Evolutionary conservation across 2,113 vertebrate genomes (phyloP), one percentile per base, ranked within the genome.

Genomic region (Tachycineta bicolor): DNA sequence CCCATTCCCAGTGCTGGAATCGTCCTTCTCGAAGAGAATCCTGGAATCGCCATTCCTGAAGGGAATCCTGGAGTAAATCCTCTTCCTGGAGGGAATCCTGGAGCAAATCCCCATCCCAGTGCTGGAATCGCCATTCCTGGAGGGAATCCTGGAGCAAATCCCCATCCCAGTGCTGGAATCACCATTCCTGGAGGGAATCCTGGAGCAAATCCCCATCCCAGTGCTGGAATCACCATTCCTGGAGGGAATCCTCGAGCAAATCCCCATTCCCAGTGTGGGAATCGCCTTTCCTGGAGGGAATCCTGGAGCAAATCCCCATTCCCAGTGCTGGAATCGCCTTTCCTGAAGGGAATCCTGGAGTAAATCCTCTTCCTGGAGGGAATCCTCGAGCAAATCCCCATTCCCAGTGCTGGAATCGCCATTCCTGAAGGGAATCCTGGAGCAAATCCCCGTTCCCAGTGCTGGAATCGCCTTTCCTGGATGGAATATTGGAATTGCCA

Each of bases 261-360:
- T 26, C 14, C 44, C 12, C 11, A 9, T 65, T 67, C 6, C 22
- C 12, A 17, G 28, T n/a, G 10, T 11, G 46, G 43, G 25, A 52
- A 53, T 17, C 5, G 16, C 28, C 52, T 31, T 19, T 56, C 53
- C 52, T 11, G 10, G 10, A 16, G 25, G 23, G 14, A 69, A 22
- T 37, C 0, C 1, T 33, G 21, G 44, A 39, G 3, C 4, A 5
- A 70, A 4, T 6, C 7, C 34, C 28, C 1, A 2, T 17, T 70
- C 11, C 43, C 64, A 19, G 17, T 8, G 24, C 24, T 28, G 67
- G 47, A 41, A 52, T 12, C 0, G 0, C 67, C n/a, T 39, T 41
- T 39, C 59, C 59, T 12, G 8, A 2, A 37, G n/a, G 9, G n/a
- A 59, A 59, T 60, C 9, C 6, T 43, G 28, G 39, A 63, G 23